A percentile compares a stretch with the other conserved stretches of the same genome.
Conservation (phyloP, 2,797 vertebrate species). For the Sebastes alutus region DNA sequence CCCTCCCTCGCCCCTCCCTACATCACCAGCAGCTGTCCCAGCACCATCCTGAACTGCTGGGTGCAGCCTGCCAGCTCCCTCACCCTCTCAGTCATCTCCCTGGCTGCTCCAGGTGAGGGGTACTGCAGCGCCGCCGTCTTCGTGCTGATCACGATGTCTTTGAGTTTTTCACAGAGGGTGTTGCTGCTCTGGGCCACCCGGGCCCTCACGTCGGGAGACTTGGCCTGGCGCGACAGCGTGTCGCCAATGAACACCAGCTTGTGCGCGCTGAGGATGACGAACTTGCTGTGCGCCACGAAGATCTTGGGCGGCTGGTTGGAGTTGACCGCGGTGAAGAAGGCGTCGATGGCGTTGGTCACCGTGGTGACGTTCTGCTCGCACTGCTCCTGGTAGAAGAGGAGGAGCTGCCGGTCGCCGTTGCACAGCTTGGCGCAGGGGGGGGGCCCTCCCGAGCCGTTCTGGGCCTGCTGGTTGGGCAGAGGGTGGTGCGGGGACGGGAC, state of each 20-base stretch:
- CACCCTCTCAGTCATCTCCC: constrained; percentile 94
- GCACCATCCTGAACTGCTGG: constrained; percentile 92
- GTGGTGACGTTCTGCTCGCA: constrained; percentile 94
- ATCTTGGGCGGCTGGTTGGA: constrained; percentile 96
- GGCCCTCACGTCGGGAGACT: constrained; percentile 89
- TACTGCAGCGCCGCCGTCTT: constrained; percentile 94
- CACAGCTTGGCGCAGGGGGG: constrained; percentile 77
- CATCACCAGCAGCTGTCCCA: constrained; percentile 91
- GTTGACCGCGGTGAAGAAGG: constrained; percentile 91
- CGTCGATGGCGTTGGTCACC: constrained; percentile 92
- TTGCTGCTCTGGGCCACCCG: constrained; percentile 95
- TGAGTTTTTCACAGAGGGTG: constrained; percentile 93
- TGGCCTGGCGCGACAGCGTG: constrained; percentile 94
- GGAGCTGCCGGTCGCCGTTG: constrained; percentile 90
- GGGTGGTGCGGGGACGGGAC: constrained; percentile 84
- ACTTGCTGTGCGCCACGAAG: constrained; percentile 97
- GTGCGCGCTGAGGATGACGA: constrained; percentile 96
- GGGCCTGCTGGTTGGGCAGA: constrained; percentile 51
- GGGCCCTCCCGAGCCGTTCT: constrained; percentile 23
- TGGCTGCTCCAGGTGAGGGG: constrained; percentile 86
- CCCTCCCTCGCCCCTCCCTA: constrained; percentile 48
- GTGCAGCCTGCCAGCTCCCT: constrained; percentile 91
- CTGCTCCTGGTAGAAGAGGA: constrained; percentile 98
- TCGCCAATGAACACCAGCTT: constrained; percentile 98
- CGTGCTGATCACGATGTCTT: constrained; percentile 94